Evolutionary conservation across 2,113 vertebrate genomes (phyloP), one percentile per base, ranked within the genome.

Genomic region (Echinops telfairi): DNA sequence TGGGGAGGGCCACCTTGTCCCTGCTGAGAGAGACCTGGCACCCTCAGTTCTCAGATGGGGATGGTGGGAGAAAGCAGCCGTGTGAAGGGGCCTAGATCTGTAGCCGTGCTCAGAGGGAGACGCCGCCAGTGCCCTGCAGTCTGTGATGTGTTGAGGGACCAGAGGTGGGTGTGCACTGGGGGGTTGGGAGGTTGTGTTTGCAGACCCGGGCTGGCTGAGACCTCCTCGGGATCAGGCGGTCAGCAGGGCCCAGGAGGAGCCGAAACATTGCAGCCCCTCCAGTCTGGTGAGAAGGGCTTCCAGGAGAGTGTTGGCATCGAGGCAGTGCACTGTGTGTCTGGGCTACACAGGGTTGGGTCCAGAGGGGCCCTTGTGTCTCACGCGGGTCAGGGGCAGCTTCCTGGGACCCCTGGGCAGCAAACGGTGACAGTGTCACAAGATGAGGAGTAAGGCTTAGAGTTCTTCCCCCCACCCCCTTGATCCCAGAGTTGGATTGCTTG

Each of bases 131-230:
- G 58, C 58, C 58, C 58, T 20, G 20, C 58, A 6, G 58, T 60
- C 58, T 60, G 58, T 60, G 58, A 60, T 60, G 58, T 15, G 58
- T 4, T 23, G 1, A 6, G 33, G 4, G n/a, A 0, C 14, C 22
- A 29, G 3, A 12, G n/a, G 2, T 1, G 3, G 3, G 1, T 3
- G 1, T 6, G 75, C 5, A n/a, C 4, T 14, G n/a, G 4, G 60
- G 64, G 36, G 64, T n/a, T 3, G 8, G 7, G 27, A 53, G 6
- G 19, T 1, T 29, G 33, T 6, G 43, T 15, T 15, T 77, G 22
- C 10, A 6, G 11, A 8, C 16, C 0, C 5, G 2, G 7, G 0
- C 3, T 10, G 23, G 17, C 2, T 2, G 38, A 4, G 2, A 0
- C 31, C 11, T 2, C 20, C 60, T 0, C 0, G 33, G 2, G 23